Evolutionary conservation across 2,797 vertebrate species (phyloP).

Genomic region (Lithobates pipiens): DNA sequence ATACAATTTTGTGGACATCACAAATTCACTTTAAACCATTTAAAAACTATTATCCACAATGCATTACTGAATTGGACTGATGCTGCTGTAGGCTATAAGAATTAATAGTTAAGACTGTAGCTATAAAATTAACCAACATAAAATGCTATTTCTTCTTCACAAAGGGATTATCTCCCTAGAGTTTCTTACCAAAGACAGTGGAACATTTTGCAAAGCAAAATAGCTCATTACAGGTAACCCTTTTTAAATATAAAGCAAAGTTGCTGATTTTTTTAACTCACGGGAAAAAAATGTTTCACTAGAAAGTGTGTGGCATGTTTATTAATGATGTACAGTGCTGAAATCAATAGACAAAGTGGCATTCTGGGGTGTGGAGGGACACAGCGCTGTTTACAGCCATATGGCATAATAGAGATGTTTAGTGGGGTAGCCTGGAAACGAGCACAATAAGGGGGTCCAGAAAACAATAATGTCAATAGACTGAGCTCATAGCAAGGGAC

Average conservation of each 20-base stretch:
- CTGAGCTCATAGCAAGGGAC: background rate
- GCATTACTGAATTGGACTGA: background rate
- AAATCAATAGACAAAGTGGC: background rate
- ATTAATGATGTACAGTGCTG: background rate
- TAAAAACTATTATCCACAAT: background rate
- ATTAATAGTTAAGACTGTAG: background rate
- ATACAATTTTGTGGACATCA: background rate
- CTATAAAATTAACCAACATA: background rate
- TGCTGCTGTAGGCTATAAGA: background rate
- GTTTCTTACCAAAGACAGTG: no score
- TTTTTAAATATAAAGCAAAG: background rate
- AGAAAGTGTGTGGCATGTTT: background rate
- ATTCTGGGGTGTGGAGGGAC: no score
- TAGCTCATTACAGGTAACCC: background rate
- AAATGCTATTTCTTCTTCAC: background rate
- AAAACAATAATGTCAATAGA: background rate
- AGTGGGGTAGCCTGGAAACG: background rate
- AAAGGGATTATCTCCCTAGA: background rate
- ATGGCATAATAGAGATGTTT: conserved; percentile 1
- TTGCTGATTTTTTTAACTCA: background rate
- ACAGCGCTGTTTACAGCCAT: background rate
- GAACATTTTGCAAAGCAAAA: background rate
- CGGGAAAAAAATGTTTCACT: no score
- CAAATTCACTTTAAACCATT: background rate
- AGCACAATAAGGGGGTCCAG: background rate